Base-by-base conservation (phyloP, 2,113 vertebrate genomes). In the Corydoras sp. region DNA sequence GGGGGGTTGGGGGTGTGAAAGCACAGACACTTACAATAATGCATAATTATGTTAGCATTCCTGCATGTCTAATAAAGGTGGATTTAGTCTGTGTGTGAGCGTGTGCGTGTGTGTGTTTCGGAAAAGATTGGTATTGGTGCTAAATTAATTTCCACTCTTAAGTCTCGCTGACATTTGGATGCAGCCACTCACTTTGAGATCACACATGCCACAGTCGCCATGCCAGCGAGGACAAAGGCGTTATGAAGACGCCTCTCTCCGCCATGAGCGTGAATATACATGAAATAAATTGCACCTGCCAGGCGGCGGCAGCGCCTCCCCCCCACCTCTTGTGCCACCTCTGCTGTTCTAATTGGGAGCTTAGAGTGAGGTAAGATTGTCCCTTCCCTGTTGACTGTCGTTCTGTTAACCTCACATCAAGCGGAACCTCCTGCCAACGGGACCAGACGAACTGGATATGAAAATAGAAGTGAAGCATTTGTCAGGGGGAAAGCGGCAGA, bases 1-100 rank as follows among this genome's bases (percentile, higher is more conserved):
- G 83, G 82, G 83, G 83, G 12, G 68, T 68, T 63, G 69, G 77
- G 69, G 71, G 82, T 69, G 79, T 68, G 79, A 77, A 83, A 80
- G 79, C 79, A 86, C 89, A 94, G 85, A 89, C 89, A 92, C 86
- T 91, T 90, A 92, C 89, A 92, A 91, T 93, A 91, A 91, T 88
- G 87, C 90, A 91, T 93, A 92, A 92, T 91, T 89, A 92, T 89
- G 91, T 92, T 90, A 92, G 89, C 91, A 92, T 96, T 95, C 88
- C 91, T 93, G 93, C 92, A 92, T 89, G 88, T 93, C 93, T 93
- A 96, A 92, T 91, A 85, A 87, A 85, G 68, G 88, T 81, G 54
- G 60, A 65, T 69, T 54, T 64, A 55, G 64, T 55, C 62, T 15
- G 53, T 14, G 35, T 58, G 35, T 62, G 67, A 55, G 35, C 69